Evolutionary conservation across 2,113 vertebrate species (phyloP).

Genomic region (Hippocampus comes): DNA sequence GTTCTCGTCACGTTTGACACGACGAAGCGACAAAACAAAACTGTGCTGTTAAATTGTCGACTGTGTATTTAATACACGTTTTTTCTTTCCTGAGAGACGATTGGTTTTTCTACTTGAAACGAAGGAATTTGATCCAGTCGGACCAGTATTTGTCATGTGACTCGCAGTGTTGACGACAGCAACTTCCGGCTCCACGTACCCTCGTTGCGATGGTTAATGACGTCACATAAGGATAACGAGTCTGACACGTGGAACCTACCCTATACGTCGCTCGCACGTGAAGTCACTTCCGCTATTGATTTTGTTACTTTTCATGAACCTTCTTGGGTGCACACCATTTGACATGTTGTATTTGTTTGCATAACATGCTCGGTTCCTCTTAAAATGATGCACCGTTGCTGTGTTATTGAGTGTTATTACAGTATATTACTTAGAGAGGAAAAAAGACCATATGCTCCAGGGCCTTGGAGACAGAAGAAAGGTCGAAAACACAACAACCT

Average conservation of each 20-base stretch:
- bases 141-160: conserved; percentile 28
- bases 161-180: background rate
- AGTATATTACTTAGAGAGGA: no score
- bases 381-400: no score
- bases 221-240: background rate
- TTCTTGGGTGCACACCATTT: no score
- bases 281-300: no score
- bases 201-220: background rate
- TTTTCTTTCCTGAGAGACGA: background rate
- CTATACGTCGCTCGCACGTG: no score
- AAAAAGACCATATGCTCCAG: no score
- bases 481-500: no score
- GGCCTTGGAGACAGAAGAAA: no score
- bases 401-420: no score
- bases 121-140: background rate
- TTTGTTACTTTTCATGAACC: no score
- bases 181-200: conserved; percentile 28
- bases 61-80: background rate
- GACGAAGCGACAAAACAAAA: background rate
- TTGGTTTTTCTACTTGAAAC: background rate
- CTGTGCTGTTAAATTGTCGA: background rate
- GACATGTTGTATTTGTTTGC: no score
- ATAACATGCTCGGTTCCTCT: no score
- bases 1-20: background rate
- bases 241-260: conserved; percentile 23